Conservation (phyloP, 2,113 vertebrate genomes). For the Osmerus mordax region DNA sequence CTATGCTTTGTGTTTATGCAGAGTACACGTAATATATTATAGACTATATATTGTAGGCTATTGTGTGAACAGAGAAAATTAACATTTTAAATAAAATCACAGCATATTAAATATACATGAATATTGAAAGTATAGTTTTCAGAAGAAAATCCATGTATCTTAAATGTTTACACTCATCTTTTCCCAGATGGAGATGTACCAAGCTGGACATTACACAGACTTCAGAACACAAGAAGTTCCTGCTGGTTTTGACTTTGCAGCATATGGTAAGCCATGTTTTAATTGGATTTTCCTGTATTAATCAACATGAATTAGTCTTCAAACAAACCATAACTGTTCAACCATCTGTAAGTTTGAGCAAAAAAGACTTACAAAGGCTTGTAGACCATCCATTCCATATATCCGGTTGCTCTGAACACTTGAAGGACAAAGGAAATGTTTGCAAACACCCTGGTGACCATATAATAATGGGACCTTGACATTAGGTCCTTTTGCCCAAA, state of each 20-base stretch:
- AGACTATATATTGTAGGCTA: too few species aligned
- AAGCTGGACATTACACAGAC: conserved; percentile 69
- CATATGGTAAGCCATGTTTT: conserved; percentile 67
- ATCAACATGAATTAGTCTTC: not conserved
- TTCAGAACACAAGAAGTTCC: conserved; percentile 78
- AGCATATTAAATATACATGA: too few species aligned
- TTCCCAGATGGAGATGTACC: conserved; percentile 72
- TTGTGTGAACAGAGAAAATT: too few species aligned
- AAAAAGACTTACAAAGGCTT: too few species aligned
- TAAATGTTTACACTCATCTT: not conserved
- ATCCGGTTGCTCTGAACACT: conserved; percentile 61
- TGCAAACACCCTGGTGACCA: conserved; percentile 61
- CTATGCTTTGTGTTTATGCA: not conserved
- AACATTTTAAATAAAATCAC: too few species aligned
- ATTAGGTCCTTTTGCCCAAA: conserved; percentile 29
- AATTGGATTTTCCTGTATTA: not conserved
- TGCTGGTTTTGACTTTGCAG: conserved; percentile 71
- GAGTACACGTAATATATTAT: not conserved
- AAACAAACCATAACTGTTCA: too few species aligned
- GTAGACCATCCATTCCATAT: conserved; percentile 27
- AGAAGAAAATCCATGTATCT: not conserved
- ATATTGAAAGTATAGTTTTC: not conserved
- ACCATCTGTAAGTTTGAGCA: too few species aligned
- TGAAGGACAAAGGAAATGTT: conserved; percentile 69
- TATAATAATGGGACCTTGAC: conserved; percentile 63